Evolutionary conservation across 2,888 invertebrate species (phyloP).

Genomic region (Pharmacophagus antenor): DNA sequence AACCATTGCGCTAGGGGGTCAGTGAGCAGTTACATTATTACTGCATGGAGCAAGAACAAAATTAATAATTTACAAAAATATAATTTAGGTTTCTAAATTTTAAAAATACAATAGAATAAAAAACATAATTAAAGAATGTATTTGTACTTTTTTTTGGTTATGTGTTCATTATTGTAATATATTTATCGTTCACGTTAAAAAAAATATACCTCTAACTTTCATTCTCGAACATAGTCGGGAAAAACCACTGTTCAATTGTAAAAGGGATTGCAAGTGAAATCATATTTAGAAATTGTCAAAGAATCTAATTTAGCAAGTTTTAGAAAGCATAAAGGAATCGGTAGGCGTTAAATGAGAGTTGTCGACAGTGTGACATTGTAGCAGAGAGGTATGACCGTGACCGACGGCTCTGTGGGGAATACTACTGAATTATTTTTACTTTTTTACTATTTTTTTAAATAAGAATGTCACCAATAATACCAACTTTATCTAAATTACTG

Average conservation of each 20-base stretch:
- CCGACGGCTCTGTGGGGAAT: conserved; percentile 28
- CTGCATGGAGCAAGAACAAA: too few relatives aligned
- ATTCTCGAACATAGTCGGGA: not conserved
- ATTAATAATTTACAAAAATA: too few relatives aligned
- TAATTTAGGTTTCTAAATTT: too few relatives aligned
- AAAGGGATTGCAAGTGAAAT: conserved; percentile 44
- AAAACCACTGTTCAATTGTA: not conserved
- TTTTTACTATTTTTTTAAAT: too few relatives aligned
- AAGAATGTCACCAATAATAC: too few relatives aligned
- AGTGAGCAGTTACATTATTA: too few relatives aligned
- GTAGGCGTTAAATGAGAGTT: conserved; percentile 50
- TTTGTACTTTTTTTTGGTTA: too few relatives aligned
- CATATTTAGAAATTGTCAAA: conserved; percentile 49
- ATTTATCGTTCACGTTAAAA: not conserved
- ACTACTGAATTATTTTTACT: conserved; percentile 1
- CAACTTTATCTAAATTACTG: too few relatives aligned
- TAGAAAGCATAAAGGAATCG: conserved; percentile 56
- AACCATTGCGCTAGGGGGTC: too few relatives aligned
- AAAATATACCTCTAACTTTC: not conserved
- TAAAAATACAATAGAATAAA: too few relatives aligned
- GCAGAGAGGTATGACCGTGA: conserved; percentile 35
- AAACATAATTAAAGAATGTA: too few relatives aligned
- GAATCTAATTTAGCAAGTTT: conserved; percentile 42
- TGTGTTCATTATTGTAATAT: too few relatives aligned
- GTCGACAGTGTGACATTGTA: conserved; percentile 33